Evolutionary conservation across 2,888 invertebrate genomes (phyloP), one percentile per base, ranked within the genome.

Genomic region (Prenolepis imparis): DNA sequence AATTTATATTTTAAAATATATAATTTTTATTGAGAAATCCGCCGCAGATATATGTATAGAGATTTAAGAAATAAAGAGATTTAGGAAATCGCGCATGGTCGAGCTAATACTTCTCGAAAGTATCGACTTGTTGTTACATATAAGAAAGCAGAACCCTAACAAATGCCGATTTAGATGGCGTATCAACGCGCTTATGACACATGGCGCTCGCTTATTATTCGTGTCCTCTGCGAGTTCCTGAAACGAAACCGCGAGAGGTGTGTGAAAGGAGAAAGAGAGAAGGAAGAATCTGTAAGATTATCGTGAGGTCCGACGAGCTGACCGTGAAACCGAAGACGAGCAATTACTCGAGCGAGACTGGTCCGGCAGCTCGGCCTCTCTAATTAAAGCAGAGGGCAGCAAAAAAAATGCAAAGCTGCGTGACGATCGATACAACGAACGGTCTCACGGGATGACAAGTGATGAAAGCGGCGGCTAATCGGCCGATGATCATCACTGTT

Each of bases 111-210:
- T 59, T 41, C 68, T 78, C 48, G 52, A 78, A 84, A 85, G 81
- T 64, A 63, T 32, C 28, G 52, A 39, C 72, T 12, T 32, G 61
- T 55, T 61, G 75, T 84, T 81, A 52, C 1, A 18, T 5, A 18
- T 48, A 73, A 64, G 41, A 52, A 61, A 70, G 52, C 70, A 59
- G 32, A 41, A 15, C 24, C 36, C 41, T 57, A 89, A 90, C 90
- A 89, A 91, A 89, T 82, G 68, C 74, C 86, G 88, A 88, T 88
- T 89, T 91, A 90, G 82, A 77, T 86, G 87, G 41, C 85, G 84
- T 82, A 87, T 87, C 89, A 87, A 57, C 59, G 48, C 39, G 52
- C 82, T 77, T 72, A 86, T 84, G 86, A 84, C 82, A 68, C 81
- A 87, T 74, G 85, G 67, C 83, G 82, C 83, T 86, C 61, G 72